Percentiles rank a stretch among this genome's conserved stretches.
These are phyloP conservation scores for Brachyrhaphis roseni DNA, from an alignment of 2,797 vertebrate genomes.

Conservation along the genomic window DNA sequence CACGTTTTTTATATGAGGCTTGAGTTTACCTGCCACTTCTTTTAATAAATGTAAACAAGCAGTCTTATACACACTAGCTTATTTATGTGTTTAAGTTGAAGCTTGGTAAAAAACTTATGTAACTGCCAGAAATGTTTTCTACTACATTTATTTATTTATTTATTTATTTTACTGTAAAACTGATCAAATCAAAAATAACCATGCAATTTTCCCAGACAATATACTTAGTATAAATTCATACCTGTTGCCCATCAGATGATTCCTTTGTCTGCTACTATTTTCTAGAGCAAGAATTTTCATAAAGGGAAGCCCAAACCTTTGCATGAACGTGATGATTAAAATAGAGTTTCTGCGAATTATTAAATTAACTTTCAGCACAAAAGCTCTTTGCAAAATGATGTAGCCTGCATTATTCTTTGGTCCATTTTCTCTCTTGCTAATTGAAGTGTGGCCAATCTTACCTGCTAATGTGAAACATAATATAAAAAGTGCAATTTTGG, in stretches of 20 bases:
- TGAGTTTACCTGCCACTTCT: background rate
- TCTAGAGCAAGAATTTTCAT: background rate
- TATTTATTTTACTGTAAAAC: background rate
- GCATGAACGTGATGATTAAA: background rate
- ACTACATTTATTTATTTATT: background rate
- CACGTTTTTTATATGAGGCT: background rate
- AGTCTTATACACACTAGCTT: background rate
- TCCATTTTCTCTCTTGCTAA: slow-evolving; percentile 22
- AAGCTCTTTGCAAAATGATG: slow-evolving; percentile 21
- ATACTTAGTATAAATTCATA: background rate
- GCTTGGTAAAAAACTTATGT: background rate
- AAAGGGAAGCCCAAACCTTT: background rate
- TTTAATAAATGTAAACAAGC: background rate
- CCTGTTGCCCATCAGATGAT: background rate
- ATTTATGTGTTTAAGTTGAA: background rate
- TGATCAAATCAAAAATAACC: background rate
- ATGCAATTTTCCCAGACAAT: background rate
- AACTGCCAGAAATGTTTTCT: background rate
- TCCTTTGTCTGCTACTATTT: background rate
- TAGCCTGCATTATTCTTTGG: slow-evolving; percentile 17
- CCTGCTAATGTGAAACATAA: slow-evolving; percentile 15
- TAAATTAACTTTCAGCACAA: slow-evolving; percentile 13
- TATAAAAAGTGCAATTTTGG: slow-evolving; percentile 15
- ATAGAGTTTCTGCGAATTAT: background rate
- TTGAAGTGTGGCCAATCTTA: slow-evolving; percentile 10